phyloP scores from a whole-genome alignment of 2,797 vertebrate species.

The Enteromius anoplus region DNA sequence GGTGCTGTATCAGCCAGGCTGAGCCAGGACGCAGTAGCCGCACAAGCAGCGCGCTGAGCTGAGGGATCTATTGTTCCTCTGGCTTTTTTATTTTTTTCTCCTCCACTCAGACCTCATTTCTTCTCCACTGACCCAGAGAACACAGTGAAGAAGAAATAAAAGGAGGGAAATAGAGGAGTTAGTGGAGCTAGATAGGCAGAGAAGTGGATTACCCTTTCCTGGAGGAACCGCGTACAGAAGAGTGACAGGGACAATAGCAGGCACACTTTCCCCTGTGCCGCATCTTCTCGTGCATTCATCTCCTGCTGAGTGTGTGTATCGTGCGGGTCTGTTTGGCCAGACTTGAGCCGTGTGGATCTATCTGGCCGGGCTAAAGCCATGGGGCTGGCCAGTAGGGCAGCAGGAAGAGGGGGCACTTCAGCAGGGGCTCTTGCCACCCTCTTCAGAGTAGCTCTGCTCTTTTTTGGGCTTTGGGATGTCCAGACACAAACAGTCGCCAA shows the following conservation, averaged over 20 bases:
- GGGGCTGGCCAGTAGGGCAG: slow-evolving; percentile 72
- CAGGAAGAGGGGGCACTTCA: slow-evolving; percentile 58
- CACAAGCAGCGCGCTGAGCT: slow-evolving; percentile 70
- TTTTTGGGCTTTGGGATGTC: slow-evolving; percentile 72
- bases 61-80: slow-evolving; percentile 90
- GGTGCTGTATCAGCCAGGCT: slow-evolving; percentile 73
- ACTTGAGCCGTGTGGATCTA: slow-evolving; percentile 63
- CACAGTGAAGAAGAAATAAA: slow-evolving; percentile 36
- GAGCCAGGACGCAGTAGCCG: slow-evolving; percentile 64
- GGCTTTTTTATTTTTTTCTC: slow-evolving; percentile 70
- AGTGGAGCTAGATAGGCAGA: slow-evolving; percentile 18
- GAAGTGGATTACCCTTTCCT: slow-evolving; percentile 56
- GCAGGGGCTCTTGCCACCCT: slow-evolving; percentile 61
- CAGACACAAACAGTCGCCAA: slow-evolving; percentile 77
- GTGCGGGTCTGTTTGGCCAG: slow-evolving; percentile 34
- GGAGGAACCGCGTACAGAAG: slow-evolving; percentile 47
- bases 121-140: slow-evolving; percentile 70
- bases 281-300: slow-evolving; percentile 22
- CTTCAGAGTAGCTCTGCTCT: slow-evolving; percentile 75
- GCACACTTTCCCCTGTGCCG: slow-evolving; percentile 47
- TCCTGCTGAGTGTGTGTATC: slow-evolving; percentile 33
- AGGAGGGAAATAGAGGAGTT: slow-evolving; percentile 28
- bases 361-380: slow-evolving; percentile 73
- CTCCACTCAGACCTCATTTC: slow-evolving; percentile 62
- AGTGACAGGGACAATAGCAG: slow-evolving; percentile 59